phyloP scores from a whole-genome alignment of 1,140 invertebrate species.

The Diprion similis region DNA sequence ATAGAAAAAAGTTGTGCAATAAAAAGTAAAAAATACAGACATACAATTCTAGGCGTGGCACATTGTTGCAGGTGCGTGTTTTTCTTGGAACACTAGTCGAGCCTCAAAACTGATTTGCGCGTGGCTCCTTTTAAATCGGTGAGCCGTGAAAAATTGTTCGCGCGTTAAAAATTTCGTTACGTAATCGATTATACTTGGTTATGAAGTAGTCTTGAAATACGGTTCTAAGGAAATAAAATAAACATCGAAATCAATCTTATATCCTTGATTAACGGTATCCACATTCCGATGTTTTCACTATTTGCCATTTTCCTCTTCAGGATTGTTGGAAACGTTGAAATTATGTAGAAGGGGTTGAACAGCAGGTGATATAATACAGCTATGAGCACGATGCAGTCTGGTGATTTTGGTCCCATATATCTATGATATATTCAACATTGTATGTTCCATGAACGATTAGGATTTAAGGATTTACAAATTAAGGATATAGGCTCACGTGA shows the following conservation, averaged over 20 bases:
- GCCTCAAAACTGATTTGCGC: not conserved
- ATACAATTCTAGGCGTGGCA: not conserved
- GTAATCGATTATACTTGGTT: not conserved
- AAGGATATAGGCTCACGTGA: slow-evolving; percentile 46
- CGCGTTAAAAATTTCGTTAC: not conserved
- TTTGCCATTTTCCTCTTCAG: no score
- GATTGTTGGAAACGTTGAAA: no score
- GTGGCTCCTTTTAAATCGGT: not conserved
- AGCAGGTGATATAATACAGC: not conserved
- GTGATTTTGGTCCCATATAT: slow-evolving; percentile 90
- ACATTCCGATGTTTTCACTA: no score
- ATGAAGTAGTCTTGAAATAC: not conserved
- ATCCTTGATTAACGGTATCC: no score
- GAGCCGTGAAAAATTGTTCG: not conserved
- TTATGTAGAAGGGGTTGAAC: not conserved
- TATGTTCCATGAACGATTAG: slow-evolving; percentile 91
- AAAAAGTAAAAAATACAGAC: not conserved
- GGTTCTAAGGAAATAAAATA: no score
- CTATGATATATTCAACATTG: slow-evolving; percentile 91
- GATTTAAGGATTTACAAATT: slow-evolving; percentile 30
- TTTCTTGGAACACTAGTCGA: not conserved
- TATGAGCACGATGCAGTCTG: slow-evolving; percentile 68
- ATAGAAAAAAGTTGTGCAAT: not conserved
- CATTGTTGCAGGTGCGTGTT: not conserved
- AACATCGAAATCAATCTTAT: no score